A percentile compares a stretch with the other conserved stretches of the same genome.
These are phyloP conservation scores for Petrolisthes cinctipes DNA, from an alignment of 2,888 invertebrate species.

Conservation along the genomic window DNA sequence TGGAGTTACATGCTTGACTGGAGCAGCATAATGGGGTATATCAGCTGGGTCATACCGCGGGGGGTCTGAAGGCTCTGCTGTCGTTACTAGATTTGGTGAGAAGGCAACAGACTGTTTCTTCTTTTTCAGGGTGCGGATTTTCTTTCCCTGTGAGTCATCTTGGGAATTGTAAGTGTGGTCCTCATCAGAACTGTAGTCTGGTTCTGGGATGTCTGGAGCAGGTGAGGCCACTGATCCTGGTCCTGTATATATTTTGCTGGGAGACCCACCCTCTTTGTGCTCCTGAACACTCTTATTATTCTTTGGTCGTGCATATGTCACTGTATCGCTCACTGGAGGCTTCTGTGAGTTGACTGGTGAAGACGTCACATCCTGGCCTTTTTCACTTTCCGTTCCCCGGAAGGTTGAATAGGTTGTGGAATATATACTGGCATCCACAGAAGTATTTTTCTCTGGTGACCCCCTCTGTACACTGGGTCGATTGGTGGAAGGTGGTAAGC, in stretches of 20 bases:
- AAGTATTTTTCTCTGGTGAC: slow-evolving; percentile 56
- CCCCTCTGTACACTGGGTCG: slow-evolving; percentile 68
- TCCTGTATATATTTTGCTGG: slow-evolving; percentile 58
- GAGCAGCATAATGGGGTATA: slow-evolving; percentile 64
- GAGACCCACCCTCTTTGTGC: slow-evolving; percentile 72
- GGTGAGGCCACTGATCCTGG: slow-evolving; percentile 71
- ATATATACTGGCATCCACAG: slow-evolving; percentile 59
- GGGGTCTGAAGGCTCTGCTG: slow-evolving; percentile 46
- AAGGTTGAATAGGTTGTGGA: slow-evolving; percentile 67
- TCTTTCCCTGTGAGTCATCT: slow-evolving; percentile 57
- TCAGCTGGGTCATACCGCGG: slow-evolving; percentile 48
- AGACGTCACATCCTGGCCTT: slow-evolving; percentile 35
- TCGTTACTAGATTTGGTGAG: slow-evolving; percentile 57
- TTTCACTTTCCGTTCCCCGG: slow-evolving; percentile 44
- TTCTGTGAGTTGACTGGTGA: slow-evolving; percentile 21
- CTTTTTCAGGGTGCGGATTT: slow-evolving; percentile 56
- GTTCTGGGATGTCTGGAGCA: slow-evolving; percentile 87
- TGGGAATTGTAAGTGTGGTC: slow-evolving; percentile 61
- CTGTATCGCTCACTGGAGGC: slow-evolving; percentile 49
- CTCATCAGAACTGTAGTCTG: slow-evolving; percentile 83
- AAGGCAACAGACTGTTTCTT: slow-evolving; percentile 62
- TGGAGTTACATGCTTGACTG: slow-evolving; percentile 40
- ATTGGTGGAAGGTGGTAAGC: slow-evolving; percentile 67
- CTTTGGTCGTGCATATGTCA: slow-evolving; percentile 63
- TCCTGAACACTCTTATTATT: slow-evolving; percentile 59